Percentiles rank a stretch among this genome's conserved stretches.
Evolutionary conservation across 2,113 vertebrate genomes (phyloP).

Genomic region (Syrrhaptes paradoxus): DNA sequence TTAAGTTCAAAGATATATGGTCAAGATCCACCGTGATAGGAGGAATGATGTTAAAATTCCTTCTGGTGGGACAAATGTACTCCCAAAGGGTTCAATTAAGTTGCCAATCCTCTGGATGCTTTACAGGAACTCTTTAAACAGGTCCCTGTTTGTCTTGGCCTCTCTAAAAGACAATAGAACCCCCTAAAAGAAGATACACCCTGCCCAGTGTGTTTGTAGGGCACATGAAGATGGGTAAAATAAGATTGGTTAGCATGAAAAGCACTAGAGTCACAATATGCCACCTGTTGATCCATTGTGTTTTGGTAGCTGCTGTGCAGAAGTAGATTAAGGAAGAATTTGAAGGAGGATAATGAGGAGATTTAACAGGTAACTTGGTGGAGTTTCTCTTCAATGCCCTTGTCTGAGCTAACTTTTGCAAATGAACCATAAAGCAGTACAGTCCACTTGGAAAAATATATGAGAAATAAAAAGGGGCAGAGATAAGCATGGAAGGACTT

Average conservation of each 20-base stretch:
- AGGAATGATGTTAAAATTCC: background rate
- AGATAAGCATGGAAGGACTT: background rate
- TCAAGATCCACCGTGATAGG: background rate
- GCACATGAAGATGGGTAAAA: background rate
- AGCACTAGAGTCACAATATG: background rate
- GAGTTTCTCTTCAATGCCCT: background rate
- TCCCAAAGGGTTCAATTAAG: background rate
- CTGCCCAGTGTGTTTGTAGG: background rate
- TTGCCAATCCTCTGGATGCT: background rate
- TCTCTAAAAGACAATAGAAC: background rate
- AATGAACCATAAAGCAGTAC: background rate
- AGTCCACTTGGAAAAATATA: background rate
- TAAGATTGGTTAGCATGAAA: background rate
- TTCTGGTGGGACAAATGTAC: fast-evolving
- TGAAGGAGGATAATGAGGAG: background rate
- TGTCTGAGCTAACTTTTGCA: background rate
- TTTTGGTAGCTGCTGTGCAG: background rate
- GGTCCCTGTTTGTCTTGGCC: background rate
- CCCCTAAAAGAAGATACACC: background rate
- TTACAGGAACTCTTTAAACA: background rate
- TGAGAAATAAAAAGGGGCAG: background rate
- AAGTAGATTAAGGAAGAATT: background rate
- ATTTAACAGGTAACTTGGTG: background rate
- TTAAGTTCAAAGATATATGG: background rate
- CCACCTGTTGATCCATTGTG: background rate